Evolutionary conservation across 2,113 vertebrate genomes (phyloP).

Genomic region (Rhabdomys dilectus): DNA sequence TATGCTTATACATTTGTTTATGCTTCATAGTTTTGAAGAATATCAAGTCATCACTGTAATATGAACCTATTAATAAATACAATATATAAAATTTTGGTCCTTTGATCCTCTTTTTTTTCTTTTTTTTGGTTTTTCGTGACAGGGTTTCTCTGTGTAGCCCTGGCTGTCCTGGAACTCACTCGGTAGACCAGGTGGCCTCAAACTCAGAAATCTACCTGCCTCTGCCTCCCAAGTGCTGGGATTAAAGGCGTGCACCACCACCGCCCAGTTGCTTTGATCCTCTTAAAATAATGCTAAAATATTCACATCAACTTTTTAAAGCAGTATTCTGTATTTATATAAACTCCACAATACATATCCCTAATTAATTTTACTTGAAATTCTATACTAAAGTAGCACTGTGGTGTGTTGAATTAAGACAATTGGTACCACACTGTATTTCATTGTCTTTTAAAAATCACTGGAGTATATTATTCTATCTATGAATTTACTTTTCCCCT

Average conservation of each 20-base stretch:
- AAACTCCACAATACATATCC: background rate
- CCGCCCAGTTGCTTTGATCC: no score
- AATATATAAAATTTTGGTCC: background rate
- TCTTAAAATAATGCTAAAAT: constrained; percentile 6
- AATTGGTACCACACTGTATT: background rate
- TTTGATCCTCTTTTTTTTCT: no score
- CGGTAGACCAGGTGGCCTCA: no score
- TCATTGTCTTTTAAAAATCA: background rate
- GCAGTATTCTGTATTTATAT: background rate
- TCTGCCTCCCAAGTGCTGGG: no score
- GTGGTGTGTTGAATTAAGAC: background rate
- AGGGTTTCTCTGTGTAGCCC: no score
- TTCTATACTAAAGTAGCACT: background rate
- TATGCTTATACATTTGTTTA: background rate
- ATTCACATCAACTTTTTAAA: background rate
- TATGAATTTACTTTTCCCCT: background rate
- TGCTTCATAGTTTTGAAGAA: background rate
- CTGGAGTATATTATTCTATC: background rate
- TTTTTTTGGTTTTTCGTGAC: no score
- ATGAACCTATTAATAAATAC: background rate
- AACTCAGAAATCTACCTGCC: no score
- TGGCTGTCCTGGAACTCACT: no score
- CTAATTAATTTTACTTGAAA: background rate
- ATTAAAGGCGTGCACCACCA: no score
- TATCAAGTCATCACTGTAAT: background rate